Conservation (phyloP, 2,888 invertebrate genomes). For the Stenodera caucasica region DNA sequence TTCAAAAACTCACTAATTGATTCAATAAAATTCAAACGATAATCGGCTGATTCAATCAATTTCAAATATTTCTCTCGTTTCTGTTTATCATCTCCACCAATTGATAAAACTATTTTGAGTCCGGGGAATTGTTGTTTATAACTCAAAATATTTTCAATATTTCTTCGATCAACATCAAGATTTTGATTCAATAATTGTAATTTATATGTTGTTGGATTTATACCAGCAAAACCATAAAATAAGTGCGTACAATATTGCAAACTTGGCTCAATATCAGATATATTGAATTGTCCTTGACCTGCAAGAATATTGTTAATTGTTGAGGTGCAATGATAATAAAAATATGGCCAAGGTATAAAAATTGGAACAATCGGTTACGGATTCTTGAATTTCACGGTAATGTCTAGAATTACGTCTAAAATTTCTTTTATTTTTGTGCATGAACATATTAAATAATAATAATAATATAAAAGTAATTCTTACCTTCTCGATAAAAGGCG, state of each 20-base stretch:
- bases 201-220: constrained; percentile 67
- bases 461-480: not conserved
- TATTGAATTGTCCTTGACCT: constrained; percentile 8
- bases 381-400: not conserved
- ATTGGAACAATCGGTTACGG: not conserved
- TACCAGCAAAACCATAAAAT: constrained; percentile 70
- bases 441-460: too few relatives aligned
- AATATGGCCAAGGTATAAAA: not conserved
- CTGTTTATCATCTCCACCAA: not conserved
- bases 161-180: constrained; percentile 63
- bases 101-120: constrained; percentile 50
- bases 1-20: not conserved
- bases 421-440: not conserved
- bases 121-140: constrained; percentile 66
- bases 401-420: not conserved
- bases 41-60: not conserved
- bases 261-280: constrained; percentile 67
- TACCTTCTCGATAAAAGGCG: constrained; percentile 3
- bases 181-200: constrained; percentile 66
- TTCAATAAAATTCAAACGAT: constrained; percentile 1
- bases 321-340: too few relatives aligned
- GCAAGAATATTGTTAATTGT: not conserved
- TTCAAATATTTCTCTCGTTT: not conserved
- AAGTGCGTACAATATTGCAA: constrained; percentile 71
- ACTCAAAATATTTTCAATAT: constrained; percentile 68